Base-by-base conservation (phyloP, 2,888 invertebrate genomes). In the Torymus texanus region DNA sequence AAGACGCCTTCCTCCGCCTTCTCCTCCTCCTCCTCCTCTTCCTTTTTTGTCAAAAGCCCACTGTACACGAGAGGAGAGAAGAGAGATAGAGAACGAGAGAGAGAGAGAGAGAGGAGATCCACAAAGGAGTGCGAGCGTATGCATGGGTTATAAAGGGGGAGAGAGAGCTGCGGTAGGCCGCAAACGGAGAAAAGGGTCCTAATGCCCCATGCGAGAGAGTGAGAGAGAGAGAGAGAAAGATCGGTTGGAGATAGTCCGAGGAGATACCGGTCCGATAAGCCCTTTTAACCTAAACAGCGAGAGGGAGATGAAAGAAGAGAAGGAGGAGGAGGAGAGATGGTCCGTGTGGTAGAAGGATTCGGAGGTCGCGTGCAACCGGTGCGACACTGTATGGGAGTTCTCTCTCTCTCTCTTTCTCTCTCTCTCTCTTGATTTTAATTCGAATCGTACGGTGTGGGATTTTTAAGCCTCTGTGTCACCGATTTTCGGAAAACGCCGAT, bases 211-310 rank as follows among this genome's bases (percentile, higher is more conserved):
- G 41, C 8, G 5, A 41, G 8, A 41, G 41, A 41, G 41, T 8
- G 41, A 41, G 41, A 41, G 41, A 41, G 41, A 5, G 41, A 41
- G 41, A 41, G 41, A 41, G 81, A 76, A 79, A 83, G 85, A 84
- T 85, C 81, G 84, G 82, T n/a, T 67, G 58, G 41, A 78, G 84
- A 85, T 85, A 85, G 82, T 75, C 21, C 62, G 65, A 70, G 41
- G 53, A 85, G 86, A 85, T 85, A 85, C 84, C 76, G 81, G 18
- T 50, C 58, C 82, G 86, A 86, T 86, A 86, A 84, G 83, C 83
- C 84, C 84, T 84, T 85, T 84, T 83, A 82, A 81, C 82, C 83
- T 68, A 84, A 84, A 82, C 53, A 70, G 12, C 65, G 41, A 4
- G 50, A 29, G n/a, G 51, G 21, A 65, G 51, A 41, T 41, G 41